Evolutionary conservation across 2,113 vertebrate genomes (phyloP), one percentile per base, ranked within the genome.

Genomic region (Orcinus orca): DNA sequence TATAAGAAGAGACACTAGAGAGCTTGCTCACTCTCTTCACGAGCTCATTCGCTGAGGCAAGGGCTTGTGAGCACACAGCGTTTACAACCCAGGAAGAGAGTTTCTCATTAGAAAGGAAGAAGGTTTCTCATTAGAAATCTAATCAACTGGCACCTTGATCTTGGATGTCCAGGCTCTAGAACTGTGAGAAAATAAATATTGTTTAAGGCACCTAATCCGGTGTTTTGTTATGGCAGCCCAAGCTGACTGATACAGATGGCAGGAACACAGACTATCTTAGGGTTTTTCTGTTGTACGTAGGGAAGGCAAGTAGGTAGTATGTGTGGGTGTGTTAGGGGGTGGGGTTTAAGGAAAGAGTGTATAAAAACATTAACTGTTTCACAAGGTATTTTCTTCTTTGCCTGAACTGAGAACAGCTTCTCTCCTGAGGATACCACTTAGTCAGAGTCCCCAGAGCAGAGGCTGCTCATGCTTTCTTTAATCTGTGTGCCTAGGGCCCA

Each of bases 41-140:
- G 7, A 0, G 1, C 7, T 26, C 36, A 12, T 5, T 3, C 0
- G 0, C 5, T 26, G 31, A 73, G 65, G n/a, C 20, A 85, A 65
- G 11, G 31, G 36, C 41, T 9, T 5, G 23, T 85, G 65, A 81
- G 14, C 55, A 44, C 26, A 38, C 11, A 36, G 10, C 13, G 33
- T 89, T 92, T 84, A 20, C 5, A 63, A 26, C 65, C 38, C 9
- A 38, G 44, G 62, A 47, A 58, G 50, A 77, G 29, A 95, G 44
- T 1, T 47, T 8, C 14, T 71, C 23, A 38, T 65, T 14, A 68
- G 29, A 76, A 82, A 90, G 44, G 44, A 44, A 44, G 41, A 44
- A 44, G 44, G 44, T 44, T 44, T 6, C 14, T 65, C 17, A 38
- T 65, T 14, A 68, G 31, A 76, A 82, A 90, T 50, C 26, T 41